These are phyloP conservation scores for Keiferia lycopersicella DNA, from an alignment of 2,888 invertebrate genomes.

Conservation along the genomic window DNA sequence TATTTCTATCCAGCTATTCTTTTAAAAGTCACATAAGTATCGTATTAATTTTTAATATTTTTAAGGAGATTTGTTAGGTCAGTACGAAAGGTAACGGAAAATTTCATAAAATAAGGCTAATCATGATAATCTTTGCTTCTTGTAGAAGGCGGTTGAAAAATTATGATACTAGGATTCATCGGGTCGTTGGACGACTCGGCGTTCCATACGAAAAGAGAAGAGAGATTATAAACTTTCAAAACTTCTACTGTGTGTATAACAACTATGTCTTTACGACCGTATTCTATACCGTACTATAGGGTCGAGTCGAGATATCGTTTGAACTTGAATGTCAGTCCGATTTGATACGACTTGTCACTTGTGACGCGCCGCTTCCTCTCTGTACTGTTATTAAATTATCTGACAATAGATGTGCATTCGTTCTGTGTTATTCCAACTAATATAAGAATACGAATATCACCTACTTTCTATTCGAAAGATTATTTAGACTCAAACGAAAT, in stretches of 20 bases:
- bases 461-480: constrained; percentile 5
- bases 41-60: too few species aligned
- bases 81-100: too few species aligned
- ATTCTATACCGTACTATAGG: constrained; percentile 33
- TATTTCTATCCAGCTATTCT: too few species aligned
- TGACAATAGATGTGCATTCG: constrained; percentile 52
- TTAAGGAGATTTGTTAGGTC: too few species aligned
- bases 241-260: neutral
- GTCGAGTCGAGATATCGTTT: constrained; percentile 62
- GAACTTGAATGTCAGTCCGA: constrained; percentile 74
- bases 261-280: neutral
- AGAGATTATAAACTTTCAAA: too few species aligned
- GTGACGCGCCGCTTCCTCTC: constrained; percentile 72
- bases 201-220: too few species aligned
- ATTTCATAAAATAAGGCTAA: too few species aligned
- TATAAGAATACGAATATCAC: constrained; percentile 5
- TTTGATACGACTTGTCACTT: constrained; percentile 73
- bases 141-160: too few species aligned
- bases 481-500: neutral
- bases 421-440: constrained; percentile 32
- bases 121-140: too few species aligned
- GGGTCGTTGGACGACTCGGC: too few species aligned
- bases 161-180: too few species aligned
- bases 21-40: too few species aligned
- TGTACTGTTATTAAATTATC: constrained; percentile 67